These are phyloP conservation scores for Aurelia sp. DNA, from an alignment of 30 jellyfish, hydroid and myxozoan genomes.

Conservation along the genomic window DNA sequence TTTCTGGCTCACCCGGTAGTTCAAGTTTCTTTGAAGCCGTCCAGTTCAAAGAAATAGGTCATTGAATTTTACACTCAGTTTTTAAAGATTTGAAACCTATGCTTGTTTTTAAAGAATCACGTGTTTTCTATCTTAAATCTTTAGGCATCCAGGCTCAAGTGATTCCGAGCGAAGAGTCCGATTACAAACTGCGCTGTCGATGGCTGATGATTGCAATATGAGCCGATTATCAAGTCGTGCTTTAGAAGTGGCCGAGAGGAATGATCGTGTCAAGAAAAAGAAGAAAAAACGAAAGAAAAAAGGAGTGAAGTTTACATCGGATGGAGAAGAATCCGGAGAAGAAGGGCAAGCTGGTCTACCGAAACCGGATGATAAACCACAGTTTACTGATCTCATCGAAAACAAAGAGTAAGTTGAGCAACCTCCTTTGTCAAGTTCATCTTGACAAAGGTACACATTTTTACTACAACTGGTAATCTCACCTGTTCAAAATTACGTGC, in stretches of 20 bases:
- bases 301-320: conserved; percentile 51
- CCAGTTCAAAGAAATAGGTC: no score
- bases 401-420: conserved; percentile 61
- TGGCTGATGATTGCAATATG: conserved; percentile 80
- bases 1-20: no score
- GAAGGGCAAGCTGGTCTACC: conserved; percentile 17
- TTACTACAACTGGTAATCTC: no score
- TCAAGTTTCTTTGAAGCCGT: no score
- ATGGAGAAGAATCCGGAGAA: conserved; percentile 48
- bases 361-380: conserved; percentile 55
- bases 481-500: no score
- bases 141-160: conserved; percentile 81
- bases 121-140: background rate
- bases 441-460: no score
- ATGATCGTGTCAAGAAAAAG: conserved; percentile 50
- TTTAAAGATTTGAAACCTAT: no score
- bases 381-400: conserved; percentile 55
- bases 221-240: conserved; percentile 64
- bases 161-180: conserved; percentile 80
- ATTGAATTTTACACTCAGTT: no score
- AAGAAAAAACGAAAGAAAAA: conserved; percentile 59
- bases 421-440: no score
- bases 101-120: background rate
- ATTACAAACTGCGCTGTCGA: conserved; percentile 74
- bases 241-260: conserved; percentile 30